Evolutionary conservation across 2,113 vertebrate genomes (phyloP), one percentile per base, ranked within the genome.

Genomic region (Sporophila hypoxantha): DNA sequence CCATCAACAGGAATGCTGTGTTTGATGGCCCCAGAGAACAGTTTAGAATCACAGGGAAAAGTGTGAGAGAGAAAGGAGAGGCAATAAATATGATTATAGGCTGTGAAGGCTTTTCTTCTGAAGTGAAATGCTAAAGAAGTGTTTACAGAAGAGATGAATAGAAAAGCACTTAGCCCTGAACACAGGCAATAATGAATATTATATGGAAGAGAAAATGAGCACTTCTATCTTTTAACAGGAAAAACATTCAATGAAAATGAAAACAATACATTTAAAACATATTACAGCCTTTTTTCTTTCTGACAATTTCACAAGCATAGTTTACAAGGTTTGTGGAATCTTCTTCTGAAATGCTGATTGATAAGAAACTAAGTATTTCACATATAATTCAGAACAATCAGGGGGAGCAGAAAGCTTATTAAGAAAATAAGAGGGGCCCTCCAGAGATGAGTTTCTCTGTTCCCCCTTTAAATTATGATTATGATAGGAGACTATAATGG

Each of bases 191-290:
- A 87, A 92, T 49, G 36, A 88, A 73, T 76, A 71, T 82, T 78
- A 55, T 55, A 73, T 19, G 16, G 76, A 78, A 87, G 57, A 88
- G 62, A 85, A 94, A 89, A 92, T 46, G 49, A 89, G 32, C 55
- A 47, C 66, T 78, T 89, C 37, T 55, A 13, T 69, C 52, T 85
- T 14, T 1, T 73, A 88, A 91, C 27, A 83, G 68, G 34, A 94
- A 49, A 83, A 61, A 77, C 29, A 50, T 74, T 87, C 46, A 76
- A 42, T n/a, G 73, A 91, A 92, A 94, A 87, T 59, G 57, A 91
- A 92, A 94, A 77, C 52, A 86, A 19, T 66, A 88, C 47, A 86
- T 93, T 88, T 91, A 66, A 88, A 81, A 68, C 9, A 14, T 73
- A 89, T 86, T 69, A 62, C 39, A 86, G 62, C 55, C 39, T 49